A percentile compares a stretch with the other conserved stretches of the same genome.
Conservation (phyloP, 2,888 invertebrate genomes). For the Tridacna gigas region DNA sequence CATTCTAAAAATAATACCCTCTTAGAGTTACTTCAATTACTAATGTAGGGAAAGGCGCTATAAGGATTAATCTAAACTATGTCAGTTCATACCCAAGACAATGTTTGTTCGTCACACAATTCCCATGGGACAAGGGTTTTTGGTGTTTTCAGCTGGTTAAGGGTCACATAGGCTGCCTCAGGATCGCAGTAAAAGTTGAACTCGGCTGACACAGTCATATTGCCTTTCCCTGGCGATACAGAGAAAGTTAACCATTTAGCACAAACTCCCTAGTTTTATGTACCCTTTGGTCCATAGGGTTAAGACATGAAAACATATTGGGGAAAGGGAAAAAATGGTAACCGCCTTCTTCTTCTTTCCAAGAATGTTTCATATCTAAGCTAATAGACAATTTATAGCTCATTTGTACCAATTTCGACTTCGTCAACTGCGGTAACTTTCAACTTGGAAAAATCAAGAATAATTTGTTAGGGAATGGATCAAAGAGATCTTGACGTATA, state of each 20-base stretch:
- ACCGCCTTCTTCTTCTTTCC: not conserved
- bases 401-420: no score
- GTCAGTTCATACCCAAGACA: constrained; percentile 68
- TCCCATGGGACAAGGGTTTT: constrained; percentile 91
- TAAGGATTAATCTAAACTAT: not conserved
- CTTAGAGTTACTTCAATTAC: no score
- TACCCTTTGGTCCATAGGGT: no score
- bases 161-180: constrained; percentile 91
- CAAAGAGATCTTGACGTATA: no score
- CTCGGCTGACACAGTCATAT: constrained; percentile 87
- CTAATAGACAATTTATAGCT: no score
- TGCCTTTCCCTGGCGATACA: constrained; percentile 79
- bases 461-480: no score
- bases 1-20: not conserved
- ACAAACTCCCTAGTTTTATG: no score
- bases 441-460: no score
- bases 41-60: no score
- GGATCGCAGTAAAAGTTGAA: constrained; percentile 92
- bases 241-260: no score
- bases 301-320: not conserved
- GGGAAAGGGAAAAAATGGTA: not conserved
- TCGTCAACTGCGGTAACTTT: no score
- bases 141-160: constrained; percentile 87
- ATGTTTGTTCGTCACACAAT: constrained; percentile 79
- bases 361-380: no score